phyloP scores from a whole-genome alignment of 23 tunicate genomes.

The Halocynthia roretzi region DNA sequence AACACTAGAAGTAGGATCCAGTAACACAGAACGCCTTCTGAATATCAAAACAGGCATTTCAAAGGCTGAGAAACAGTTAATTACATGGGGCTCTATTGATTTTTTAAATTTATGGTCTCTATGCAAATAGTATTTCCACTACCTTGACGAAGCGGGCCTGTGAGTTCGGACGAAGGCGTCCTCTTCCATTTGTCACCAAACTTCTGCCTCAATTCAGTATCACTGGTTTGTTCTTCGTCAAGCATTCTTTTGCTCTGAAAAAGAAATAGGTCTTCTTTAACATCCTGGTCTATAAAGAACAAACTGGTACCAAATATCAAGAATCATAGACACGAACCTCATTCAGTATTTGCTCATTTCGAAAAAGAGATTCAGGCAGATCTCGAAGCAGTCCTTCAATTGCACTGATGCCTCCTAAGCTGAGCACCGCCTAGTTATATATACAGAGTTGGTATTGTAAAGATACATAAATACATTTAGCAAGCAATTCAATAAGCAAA shows the following conservation, averaged over 20 bases:
- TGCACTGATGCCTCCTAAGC: conserved; percentile 60
- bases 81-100: no score
- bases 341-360: conserved; percentile 77
- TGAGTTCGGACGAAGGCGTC: conserved; percentile 71
- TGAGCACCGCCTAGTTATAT: conserved; percentile 7
- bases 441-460: no score
- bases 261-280: neutral
- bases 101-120: no score
- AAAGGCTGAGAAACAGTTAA: no score
- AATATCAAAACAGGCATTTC: no score
- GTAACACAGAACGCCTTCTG: no score
- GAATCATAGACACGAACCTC: conserved; percentile 39
- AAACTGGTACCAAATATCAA: neutral
- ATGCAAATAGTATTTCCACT: neutral
- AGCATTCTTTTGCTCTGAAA: conserved; percentile 56
- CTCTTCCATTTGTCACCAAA: conserved; percentile 89
- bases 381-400: conserved; percentile 70
- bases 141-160: conserved; percentile 84
- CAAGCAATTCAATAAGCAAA: no score
- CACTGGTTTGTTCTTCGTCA: conserved; percentile 86
- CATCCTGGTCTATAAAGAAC: neutral
- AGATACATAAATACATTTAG: no score
- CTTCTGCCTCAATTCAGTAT: conserved; percentile 78
- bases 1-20: no score
- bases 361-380: conserved; percentile 70